Conservation (phyloP, 2,797 vertebrate genomes). For the Pseudochirops cupreus region DNA sequence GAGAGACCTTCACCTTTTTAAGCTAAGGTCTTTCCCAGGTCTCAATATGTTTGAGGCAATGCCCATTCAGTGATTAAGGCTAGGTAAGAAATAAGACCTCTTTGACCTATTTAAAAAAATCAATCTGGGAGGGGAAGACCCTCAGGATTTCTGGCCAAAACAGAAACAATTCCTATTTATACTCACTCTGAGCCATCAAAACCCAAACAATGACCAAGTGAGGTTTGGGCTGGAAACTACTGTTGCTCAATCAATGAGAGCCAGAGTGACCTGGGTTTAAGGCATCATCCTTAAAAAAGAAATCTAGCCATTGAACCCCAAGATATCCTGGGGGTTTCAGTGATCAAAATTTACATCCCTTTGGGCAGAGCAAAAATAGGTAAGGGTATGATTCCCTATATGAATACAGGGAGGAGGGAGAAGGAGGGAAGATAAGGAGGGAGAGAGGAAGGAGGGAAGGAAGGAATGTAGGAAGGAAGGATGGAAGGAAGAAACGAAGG, state of each 20-base stretch:
- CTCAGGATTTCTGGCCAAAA: neutral
- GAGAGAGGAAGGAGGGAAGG: no score
- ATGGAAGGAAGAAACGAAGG: rapidly evolving
- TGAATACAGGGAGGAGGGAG: no score
- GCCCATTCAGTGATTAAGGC: neutral
- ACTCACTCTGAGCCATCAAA: neutral
- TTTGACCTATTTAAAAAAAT: neutral
- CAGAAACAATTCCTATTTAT: neutral
- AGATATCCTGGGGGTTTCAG: neutral
- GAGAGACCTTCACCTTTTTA: neutral
- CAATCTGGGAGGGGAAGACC: neutral
- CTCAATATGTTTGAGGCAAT: neutral
- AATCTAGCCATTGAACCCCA: no score
- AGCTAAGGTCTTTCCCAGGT: neutral
- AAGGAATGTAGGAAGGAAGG: no score
- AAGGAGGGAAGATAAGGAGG: no score
- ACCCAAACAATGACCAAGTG: neutral
- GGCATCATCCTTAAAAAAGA: neutral
- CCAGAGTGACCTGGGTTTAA: neutral
- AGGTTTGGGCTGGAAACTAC: neutral
- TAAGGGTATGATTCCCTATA: no score
- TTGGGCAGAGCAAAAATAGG: neutral
- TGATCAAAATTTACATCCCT: neutral
- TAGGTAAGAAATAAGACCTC: neutral
- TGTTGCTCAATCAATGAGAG: neutral